phyloP scores from a whole-genome alignment of 2,888 invertebrate species.

The Sipha maydis region DNA sequence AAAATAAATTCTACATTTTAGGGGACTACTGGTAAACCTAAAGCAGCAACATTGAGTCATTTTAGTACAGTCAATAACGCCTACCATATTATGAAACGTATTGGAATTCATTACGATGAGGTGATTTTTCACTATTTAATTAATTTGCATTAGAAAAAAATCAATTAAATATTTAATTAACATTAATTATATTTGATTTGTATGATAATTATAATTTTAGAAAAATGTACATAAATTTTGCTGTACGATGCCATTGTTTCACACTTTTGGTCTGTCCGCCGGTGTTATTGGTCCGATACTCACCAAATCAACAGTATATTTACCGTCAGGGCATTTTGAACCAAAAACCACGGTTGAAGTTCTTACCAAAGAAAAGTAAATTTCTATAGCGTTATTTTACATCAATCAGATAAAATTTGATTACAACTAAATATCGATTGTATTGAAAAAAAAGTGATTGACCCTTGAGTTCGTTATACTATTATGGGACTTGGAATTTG shows the following conservation, averaged over 20 bases:
- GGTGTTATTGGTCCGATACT: constrained; percentile 72
- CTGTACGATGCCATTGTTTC: constrained; percentile 81
- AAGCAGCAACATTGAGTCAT: constrained; percentile 79
- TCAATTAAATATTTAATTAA: neutral
- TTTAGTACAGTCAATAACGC: constrained; percentile 81
- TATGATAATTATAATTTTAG: neutral
- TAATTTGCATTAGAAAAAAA: neutral
- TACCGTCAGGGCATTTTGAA: constrained; percentile 74
- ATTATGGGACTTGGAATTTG: no score
- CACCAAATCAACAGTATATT: constrained; percentile 73
- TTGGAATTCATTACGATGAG: constrained; percentile 65
- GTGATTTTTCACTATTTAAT: neutral
- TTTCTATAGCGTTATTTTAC: neutral
- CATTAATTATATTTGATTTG: neutral
- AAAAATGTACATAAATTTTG: constrained; percentile 66
- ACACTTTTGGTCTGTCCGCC: constrained; percentile 80
- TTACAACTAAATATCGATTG: no score
- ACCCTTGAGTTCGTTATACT: no score
- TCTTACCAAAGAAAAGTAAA: constrained; percentile 75
- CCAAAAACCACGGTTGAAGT: constrained; percentile 74
- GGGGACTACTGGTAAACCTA: constrained; percentile 83
- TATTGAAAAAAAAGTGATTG: no score
- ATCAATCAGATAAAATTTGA: no score
- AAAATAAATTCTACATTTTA: constrained; percentile 64
- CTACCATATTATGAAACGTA: constrained; percentile 72